Evolutionary conservation across 2,797 vertebrate genomes (phyloP), one percentile per base, ranked within the genome.

Genomic region (Spheniscus humboldti): DNA sequence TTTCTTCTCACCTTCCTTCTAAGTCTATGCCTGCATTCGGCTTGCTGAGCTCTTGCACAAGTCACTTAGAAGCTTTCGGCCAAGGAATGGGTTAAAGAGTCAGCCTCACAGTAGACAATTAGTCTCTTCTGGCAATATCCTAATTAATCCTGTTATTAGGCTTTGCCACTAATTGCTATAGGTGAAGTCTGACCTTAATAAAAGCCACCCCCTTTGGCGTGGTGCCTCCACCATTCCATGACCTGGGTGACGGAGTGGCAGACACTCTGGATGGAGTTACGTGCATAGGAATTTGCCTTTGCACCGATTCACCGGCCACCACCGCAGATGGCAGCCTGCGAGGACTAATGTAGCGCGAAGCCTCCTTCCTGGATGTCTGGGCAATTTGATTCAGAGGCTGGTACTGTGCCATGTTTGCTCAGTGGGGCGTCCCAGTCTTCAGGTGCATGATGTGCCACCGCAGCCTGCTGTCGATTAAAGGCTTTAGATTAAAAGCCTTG

Each of bases 71-170:
- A 67, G 7, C 37, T 84, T 88, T 73, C 1, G 5, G 47, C 77
- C 57, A 76, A 56, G 59, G 84, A 86, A 39, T 3, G 10, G 43
- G 33, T 75, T 85, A 79, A 85, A 93, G 69, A 88, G 52, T 66
- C 37, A 55, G 52, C 19, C 62, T 48, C 2, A 7, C 30, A 50
- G 25, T 2, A 77, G 73, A 67, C 67, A 78, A 35, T 74, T 66
- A 62, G 74, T 48, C 30, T 86, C 39, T 79, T 76, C 67, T 84
- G 83, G 78, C 50, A 92, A 56, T 39, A 87, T 62, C 80, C 74
- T 86, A 64, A 93, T 95, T 94, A 94, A 95, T 94, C 76, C 50
- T 33, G 56, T 81, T 81, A 81, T 84, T 91, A 76, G 87, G 55
- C 50, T 91, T 94, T 68, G 69, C 85, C 79, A 57, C 80, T 82